Conservation (phyloP, 2,888 invertebrate genomes). For the Crematogaster levior region DNA sequence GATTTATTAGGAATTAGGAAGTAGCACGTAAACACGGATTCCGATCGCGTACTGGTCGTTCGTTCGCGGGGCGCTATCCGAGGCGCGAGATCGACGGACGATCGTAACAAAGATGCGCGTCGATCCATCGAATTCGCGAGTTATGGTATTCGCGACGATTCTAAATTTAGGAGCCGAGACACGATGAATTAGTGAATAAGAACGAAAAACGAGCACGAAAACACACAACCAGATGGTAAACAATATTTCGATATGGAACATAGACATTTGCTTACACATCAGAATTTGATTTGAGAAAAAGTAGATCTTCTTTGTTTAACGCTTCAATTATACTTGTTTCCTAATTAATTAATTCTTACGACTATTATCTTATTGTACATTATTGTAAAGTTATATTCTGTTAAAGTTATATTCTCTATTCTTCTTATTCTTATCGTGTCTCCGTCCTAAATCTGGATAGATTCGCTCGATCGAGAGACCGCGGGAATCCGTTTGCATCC, state of each 20-base stretch:
- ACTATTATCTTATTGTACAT: slow-evolving; percentile 8
- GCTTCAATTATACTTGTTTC: background rate
- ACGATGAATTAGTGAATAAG: background rate
- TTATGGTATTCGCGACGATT: background rate
- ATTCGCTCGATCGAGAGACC: slow-evolving; percentile 22
- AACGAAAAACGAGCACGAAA: background rate
- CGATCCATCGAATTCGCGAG: slow-evolving; percentile 29
- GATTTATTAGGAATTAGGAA: slow-evolving; percentile 40
- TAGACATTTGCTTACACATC: background rate
- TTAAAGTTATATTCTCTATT: background rate
- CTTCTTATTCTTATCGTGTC: slow-evolving; percentile 1
- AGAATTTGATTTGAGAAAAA: background rate
- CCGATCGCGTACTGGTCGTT: slow-evolving; percentile 27
- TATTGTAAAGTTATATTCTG: slow-evolving; percentile 1
- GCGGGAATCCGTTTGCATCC: slow-evolving; percentile 27
- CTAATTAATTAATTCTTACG: background rate
- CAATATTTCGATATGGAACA: background rate
- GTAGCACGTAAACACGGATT: slow-evolving; percentile 19
- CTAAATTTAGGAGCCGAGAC: background rate
- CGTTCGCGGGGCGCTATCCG: slow-evolving; percentile 11
- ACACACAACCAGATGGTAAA: background rate
- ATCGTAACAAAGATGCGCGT: slow-evolving; percentile 18
- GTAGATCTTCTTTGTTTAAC: background rate
- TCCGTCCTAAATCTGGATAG: background rate
- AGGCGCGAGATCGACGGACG: slow-evolving; percentile 36